Conservation (phyloP, 1,140 invertebrate genomes). For the Calliphora vicina region DNA sequence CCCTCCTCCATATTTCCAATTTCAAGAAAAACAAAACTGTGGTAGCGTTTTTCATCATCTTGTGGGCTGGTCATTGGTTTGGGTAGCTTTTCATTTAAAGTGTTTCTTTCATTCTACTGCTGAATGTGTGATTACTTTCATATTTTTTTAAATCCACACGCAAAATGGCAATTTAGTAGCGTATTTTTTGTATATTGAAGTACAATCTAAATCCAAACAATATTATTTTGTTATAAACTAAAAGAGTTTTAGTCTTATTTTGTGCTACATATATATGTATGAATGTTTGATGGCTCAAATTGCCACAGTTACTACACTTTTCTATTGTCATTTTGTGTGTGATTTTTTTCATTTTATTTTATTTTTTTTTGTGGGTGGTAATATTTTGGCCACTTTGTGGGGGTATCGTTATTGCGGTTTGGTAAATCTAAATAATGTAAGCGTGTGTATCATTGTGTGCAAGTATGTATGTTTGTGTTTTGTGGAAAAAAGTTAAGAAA, state of each 20-base stretch:
- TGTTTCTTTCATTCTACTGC: neutral
- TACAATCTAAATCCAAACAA: neutral
- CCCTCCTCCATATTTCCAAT: neutral
- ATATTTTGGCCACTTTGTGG: slow-evolving; percentile 30
- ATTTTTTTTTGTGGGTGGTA: slow-evolving; percentile 15
- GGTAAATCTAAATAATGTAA: neutral
- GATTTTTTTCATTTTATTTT: no score
- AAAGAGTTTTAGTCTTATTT: neutral
- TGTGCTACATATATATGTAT: neutral
- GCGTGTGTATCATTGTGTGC: neutral
- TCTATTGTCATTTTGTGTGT: neutral
- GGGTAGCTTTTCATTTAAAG: neutral
- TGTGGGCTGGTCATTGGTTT: slow-evolving; percentile 14
- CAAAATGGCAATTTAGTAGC: slow-evolving; percentile 18
- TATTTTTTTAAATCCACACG: neutral
- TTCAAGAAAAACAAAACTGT: neutral
- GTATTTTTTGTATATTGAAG: neutral
- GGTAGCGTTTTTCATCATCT: neutral
- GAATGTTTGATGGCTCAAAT: neutral
- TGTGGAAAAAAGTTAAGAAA: no score
- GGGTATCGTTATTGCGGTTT: slow-evolving; percentile 28
- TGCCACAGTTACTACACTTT: neutral
- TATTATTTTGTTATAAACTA: no score
- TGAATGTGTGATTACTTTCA: slow-evolving; percentile 28
- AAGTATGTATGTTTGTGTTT: no score